These are phyloP conservation scores for Spongilla lacustris DNA, from an alignment of 37 sponge, comb jelly and placozoan genomes.

Conservation along the genomic window DNA sequence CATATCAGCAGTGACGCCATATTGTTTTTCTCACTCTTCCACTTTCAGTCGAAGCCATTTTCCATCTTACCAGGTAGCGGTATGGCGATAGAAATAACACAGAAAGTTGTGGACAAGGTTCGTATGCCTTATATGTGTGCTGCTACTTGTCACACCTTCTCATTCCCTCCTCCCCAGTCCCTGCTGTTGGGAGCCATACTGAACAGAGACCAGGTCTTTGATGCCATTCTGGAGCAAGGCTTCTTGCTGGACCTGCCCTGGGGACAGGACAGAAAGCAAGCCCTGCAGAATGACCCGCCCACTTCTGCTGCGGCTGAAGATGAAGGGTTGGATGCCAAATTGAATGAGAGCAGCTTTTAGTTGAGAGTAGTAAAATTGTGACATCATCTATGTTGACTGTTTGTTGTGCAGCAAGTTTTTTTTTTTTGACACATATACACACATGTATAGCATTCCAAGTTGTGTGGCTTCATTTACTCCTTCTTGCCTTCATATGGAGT, in stretches of 20 bases:
- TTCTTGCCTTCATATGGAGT: too few relatives aligned
- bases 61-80: slow-evolving; percentile 89
- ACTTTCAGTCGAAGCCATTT: slow-evolving; percentile 81
- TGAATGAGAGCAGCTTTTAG: background rate
- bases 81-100: slow-evolving; percentile 75
- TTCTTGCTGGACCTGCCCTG: slow-evolving; percentile 53
- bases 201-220: slow-evolving; percentile 59
- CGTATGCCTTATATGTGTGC: background rate
- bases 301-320: background rate
- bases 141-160: background rate
- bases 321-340: background rate
- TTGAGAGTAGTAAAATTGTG: background rate
- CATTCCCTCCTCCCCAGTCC: slow-evolving; percentile 6
- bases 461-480: too few relatives aligned
- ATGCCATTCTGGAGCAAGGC: slow-evolving; percentile 70
- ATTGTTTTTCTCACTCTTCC: background rate
- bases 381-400: background rate
- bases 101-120: slow-evolving; percentile 61
- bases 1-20: too few relatives aligned
- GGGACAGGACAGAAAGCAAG: slow-evolving; percentile 38
- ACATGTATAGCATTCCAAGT: too few relatives aligned
- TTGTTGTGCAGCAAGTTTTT: too few relatives aligned
- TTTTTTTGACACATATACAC: too few relatives aligned
- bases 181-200: slow-evolving; percentile 70
- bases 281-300: background rate